These are phyloP conservation scores for Cyprinodon tularosa DNA, from an alignment of 2,113 vertebrate genomes.

Conservation along the genomic window DNA sequence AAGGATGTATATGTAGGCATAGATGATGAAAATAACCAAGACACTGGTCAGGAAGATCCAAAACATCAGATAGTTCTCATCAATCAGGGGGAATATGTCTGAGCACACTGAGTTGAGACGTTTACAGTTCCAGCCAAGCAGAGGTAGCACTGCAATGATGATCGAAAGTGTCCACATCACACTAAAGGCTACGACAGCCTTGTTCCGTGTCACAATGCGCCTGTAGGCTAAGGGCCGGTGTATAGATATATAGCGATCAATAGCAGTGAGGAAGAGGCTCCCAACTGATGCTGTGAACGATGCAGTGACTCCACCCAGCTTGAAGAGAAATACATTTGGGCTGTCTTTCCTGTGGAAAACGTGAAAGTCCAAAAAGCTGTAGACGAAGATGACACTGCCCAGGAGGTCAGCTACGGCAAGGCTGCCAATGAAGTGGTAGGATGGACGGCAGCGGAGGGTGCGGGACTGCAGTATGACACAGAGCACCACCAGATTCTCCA, in stretches of 20 bases:
- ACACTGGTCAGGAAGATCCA: constrained; percentile 96
- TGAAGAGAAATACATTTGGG: constrained; percentile 96
- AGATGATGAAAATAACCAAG: constrained; percentile 96
- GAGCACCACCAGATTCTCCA: constrained; percentile 96
- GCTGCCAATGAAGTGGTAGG: constrained; percentile 98
- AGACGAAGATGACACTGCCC: constrained; percentile 97
- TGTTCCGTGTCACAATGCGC: constrained; percentile 96
- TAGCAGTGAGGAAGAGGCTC: constrained; percentile 98
- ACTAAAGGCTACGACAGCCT: constrained; percentile 96
- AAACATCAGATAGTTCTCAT: constrained; percentile 97
- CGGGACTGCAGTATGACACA: constrained; percentile 96
- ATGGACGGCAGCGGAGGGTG: constrained; percentile 93
- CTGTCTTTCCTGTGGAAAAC: constrained; percentile 98
- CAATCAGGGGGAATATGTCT: constrained; percentile 97
- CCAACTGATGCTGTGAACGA: constrained; percentile 97
- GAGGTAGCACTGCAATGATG: constrained; percentile 92
- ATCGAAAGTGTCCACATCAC: constrained; percentile 99
- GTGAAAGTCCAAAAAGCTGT: constrained; percentile 99
- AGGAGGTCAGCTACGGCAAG: constrained; percentile 95
- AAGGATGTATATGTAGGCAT: constrained; percentile 98
- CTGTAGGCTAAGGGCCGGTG: constrained; percentile 95
- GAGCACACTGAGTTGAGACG: constrained; percentile 93
- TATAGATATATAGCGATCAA: constrained; percentile 98
- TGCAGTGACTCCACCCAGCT: constrained; percentile 95
- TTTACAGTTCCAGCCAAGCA: constrained; percentile 99